Evolutionary conservation across 23 tunicate species (phyloP).

Genomic region (Ascidia mentula): DNA sequence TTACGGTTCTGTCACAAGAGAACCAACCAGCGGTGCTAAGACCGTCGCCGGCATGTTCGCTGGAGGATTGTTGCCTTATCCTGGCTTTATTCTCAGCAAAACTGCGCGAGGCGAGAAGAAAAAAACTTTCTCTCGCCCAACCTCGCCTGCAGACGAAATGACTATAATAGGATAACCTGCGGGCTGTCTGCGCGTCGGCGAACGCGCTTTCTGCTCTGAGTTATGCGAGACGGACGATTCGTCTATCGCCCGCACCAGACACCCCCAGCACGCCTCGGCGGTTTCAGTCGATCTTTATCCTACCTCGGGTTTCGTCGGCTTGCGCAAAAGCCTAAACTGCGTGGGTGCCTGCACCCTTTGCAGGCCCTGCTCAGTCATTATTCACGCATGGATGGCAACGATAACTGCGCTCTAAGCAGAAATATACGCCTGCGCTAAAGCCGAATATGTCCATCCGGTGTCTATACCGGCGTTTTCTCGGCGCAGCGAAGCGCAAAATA

Average conservation of each 20-base stretch:
- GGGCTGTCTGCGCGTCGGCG: neutral
- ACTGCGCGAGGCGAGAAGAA: neutral
- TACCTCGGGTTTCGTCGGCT: neutral
- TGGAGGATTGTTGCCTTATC: constrained; percentile 1
- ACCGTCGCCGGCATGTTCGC: neutral
- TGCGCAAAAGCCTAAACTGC: neutral
- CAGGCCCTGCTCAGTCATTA: neutral
- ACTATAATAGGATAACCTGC: constrained; percentile 10
- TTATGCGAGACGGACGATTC: neutral
- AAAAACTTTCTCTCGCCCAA: constrained; percentile 1
- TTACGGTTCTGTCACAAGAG: too few species aligned
- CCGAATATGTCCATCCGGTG: neutral
- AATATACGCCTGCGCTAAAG: neutral
- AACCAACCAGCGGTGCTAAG: neutral
- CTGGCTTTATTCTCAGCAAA: neutral
- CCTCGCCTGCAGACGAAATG: constrained; percentile 10
- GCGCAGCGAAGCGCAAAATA: neutral
- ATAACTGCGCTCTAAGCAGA: constrained; percentile 2
- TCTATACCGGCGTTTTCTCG: neutral
- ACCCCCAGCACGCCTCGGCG: neutral
- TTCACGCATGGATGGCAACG: neutral
- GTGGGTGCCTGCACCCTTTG: neutral
- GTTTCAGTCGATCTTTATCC: constrained; percentile 4
- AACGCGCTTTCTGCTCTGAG: neutral
- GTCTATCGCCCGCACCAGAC: constrained; percentile 6